Evolutionary conservation across 2,113 vertebrate genomes (phyloP).

Genomic region (Misgurnus anguillicaudatus): DNA sequence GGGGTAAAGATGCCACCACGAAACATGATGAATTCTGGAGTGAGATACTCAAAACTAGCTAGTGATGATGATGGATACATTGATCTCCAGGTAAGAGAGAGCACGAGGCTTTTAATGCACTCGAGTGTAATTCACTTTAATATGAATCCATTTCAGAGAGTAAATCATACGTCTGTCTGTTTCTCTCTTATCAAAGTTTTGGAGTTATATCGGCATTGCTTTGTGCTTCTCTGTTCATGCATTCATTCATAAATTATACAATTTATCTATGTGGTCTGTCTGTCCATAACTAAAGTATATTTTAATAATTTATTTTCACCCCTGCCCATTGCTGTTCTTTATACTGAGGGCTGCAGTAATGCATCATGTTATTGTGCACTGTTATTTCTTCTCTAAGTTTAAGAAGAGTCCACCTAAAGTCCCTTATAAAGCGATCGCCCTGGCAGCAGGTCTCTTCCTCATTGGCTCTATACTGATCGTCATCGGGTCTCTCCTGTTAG

Average conservation of each 20-base stretch:
- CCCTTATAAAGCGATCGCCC: constrained; percentile 94
- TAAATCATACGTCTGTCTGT: background rate
- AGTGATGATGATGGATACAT: constrained; percentile 94
- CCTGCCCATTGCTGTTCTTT: background rate
- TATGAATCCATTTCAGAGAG: background rate
- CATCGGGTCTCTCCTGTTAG: constrained; percentile 88
- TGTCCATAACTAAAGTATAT: background rate
- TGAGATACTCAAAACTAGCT: constrained; percentile 90
- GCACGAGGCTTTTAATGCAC: background rate
- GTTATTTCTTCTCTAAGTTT: constrained; percentile 76
- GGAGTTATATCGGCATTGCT: background rate
- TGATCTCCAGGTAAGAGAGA: constrained; percentile 87
- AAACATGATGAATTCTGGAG: constrained; percentile 77
- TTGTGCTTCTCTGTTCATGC: background rate
- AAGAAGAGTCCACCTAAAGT: constrained; percentile 96
- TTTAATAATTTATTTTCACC: background rate
- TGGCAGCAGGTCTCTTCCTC: constrained; percentile 89
- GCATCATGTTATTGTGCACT: background rate
- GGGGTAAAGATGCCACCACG: constrained; percentile 83
- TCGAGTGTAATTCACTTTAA: background rate
- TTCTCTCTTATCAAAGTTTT: background rate
- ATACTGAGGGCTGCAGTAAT: background rate
- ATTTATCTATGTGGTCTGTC: no score
- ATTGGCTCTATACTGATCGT: constrained; percentile 91
- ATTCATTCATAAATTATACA: background rate